A percentile compares a stretch with the other conserved stretches of the same genome.
Evolutionary conservation across 2,797 vertebrate genomes (phyloP).

Genomic region (Urophycis tenuis): DNA sequence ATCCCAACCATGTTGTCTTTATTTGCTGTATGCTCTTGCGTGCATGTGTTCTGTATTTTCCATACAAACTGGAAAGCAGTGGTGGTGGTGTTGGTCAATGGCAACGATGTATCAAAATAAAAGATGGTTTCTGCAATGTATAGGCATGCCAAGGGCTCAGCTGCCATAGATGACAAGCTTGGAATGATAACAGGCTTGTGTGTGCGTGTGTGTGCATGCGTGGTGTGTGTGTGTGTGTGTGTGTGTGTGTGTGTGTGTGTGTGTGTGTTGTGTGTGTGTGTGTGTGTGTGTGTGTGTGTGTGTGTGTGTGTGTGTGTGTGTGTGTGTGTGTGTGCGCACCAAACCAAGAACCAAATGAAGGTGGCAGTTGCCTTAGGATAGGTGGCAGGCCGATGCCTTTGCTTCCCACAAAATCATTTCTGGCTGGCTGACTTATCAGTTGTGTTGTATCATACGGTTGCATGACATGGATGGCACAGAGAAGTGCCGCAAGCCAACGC

Average conservation of each 20-base stretch:
- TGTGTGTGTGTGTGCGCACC: slow-evolving; percentile 17
- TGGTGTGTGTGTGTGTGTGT: slow-evolving; percentile 1
- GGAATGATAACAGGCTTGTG: neutral
- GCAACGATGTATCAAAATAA: neutral
- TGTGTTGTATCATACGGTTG: neutral
- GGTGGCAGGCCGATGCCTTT: neutral
- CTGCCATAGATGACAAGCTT: neutral
- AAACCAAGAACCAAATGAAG: slow-evolving; percentile 9
- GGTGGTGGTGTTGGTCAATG: neutral
- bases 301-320: slow-evolving; percentile 12
- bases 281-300: neutral
- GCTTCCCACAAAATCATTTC: neutral
- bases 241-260: neutral
- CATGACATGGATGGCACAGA: neutral
- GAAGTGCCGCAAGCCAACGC: neutral
- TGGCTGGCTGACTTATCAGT: neutral
- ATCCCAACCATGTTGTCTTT: neutral
- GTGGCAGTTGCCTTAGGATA: slow-evolving; percentile 15
- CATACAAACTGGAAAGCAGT: neutral
- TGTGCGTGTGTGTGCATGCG: neutral
- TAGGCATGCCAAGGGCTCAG: neutral
- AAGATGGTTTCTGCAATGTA: neutral
- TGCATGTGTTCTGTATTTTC: too few relatives aligned
- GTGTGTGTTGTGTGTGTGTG: neutral
- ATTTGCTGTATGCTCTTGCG: too few relatives aligned